Conservation (phyloP, 2,113 vertebrate species). For the Solenodon paradoxus region DNA sequence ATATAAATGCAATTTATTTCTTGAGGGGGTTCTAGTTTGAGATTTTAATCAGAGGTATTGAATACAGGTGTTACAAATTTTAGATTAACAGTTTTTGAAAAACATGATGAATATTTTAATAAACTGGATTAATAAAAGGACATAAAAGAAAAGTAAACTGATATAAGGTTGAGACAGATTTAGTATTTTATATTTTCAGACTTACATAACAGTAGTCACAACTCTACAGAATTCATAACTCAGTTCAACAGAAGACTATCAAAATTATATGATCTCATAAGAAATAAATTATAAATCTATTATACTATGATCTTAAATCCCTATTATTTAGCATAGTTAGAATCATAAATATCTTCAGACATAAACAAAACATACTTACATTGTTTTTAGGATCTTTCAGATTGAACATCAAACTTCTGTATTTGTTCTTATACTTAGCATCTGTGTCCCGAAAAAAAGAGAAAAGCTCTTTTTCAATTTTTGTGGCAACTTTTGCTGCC, state of each 20-base stretch:
- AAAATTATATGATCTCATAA: not conserved
- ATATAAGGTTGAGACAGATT: not conserved
- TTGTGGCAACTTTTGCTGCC: constrained; percentile 93
- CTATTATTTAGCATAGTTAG: not conserved
- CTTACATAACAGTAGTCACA: not conserved
- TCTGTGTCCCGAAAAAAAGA: constrained; percentile 97
- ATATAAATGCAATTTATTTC: not conserved
- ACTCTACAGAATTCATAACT: not conserved
- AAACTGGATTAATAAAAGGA: not conserved
- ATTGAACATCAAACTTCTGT: constrained; percentile 98
- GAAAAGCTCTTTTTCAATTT: constrained; percentile 95
- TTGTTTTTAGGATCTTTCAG: constrained; percentile 98
- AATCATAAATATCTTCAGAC: not conserved
- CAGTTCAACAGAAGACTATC: not conserved
- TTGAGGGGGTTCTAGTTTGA: not conserved
- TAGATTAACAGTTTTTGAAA: constrained; percentile 5
- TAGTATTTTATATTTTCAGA: not conserved
- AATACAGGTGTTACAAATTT: not conserved
- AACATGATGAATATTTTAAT: not conserved
- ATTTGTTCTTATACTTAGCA: constrained; percentile 98
- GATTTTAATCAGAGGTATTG: not conserved
- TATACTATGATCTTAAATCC: not conserved
- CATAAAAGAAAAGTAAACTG: not conserved
- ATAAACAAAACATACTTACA: constrained; percentile 84
- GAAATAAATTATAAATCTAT: not conserved